Conservation (phyloP, 2,888 invertebrate species). For the Lissonota sp. region DNA sequence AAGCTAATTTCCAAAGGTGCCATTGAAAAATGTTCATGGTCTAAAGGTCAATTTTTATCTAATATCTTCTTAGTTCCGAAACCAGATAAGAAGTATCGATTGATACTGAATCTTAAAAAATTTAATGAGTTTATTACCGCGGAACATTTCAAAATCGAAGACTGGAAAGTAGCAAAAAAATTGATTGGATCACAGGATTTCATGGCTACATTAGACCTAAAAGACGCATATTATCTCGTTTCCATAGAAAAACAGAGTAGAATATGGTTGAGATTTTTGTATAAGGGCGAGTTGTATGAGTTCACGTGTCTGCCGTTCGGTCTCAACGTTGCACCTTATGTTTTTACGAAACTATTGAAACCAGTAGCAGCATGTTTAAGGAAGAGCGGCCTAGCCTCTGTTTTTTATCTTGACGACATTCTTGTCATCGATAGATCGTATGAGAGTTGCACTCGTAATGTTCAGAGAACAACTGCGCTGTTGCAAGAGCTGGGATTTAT, state of each 20-base stretch:
- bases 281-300: constrained; percentile 35
- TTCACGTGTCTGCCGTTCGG: constrained; percentile 44
- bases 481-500: constrained; percentile 47
- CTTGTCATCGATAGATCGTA: constrained; percentile 29
- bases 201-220: constrained; percentile 32
- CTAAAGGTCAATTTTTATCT: constrained; percentile 23
- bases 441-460: constrained; percentile 35
- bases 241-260: constrained; percentile 23
- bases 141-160: constrained; percentile 71
- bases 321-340: constrained; percentile 27
- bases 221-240: constrained; percentile 39
- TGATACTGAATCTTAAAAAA: constrained; percentile 69
- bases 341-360: constrained; percentile 41
- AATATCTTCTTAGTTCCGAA: constrained; percentile 23
- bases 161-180: constrained; percentile 66
- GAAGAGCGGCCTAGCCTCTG: constrained; percentile 26
- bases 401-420: constrained; percentile 47
- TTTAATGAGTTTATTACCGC: constrained; percentile 65
- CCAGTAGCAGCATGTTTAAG: constrained; percentile 32
- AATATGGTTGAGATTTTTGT: constrained; percentile 40
- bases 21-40: constrained; percentile 28
- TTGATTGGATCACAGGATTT: constrained; percentile 53
- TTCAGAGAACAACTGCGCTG: constrained; percentile 12
- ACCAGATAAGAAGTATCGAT: constrained; percentile 41
- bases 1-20: constrained; percentile 44